A percentile compares a stretch with the other conserved stretches of the same genome.
phyloP scores from a whole-genome alignment of 2,888 invertebrate genomes.

The Hanleya hanleyi region DNA sequence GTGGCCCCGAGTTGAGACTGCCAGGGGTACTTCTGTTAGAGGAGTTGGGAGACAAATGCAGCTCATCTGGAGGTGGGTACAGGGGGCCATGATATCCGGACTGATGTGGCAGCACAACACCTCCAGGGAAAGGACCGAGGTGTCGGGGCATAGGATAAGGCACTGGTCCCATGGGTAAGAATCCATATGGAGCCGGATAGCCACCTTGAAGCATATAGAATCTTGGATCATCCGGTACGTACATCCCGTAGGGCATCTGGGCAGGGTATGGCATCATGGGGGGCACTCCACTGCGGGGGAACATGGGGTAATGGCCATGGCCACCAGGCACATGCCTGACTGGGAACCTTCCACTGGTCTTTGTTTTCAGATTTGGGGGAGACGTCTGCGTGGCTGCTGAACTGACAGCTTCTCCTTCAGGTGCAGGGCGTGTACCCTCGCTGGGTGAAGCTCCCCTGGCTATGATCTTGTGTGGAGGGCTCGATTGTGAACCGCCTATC shows the following conservation, averaged over 20 bases:
- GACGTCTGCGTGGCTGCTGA: neutral
- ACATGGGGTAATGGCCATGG: neutral
- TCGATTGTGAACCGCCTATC: too few species aligned
- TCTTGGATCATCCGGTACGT: neutral
- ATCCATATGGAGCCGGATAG: neutral
- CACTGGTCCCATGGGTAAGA: neutral
- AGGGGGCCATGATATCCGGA: neutral
- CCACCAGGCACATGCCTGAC: neutral
- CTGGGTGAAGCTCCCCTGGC: neutral
- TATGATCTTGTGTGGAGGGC: neutral
- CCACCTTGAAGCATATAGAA: neutral
- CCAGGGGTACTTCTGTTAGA: neutral
- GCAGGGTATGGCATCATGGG: neutral
- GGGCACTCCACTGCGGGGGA: neutral
- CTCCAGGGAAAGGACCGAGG: neutral
- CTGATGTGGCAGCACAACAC: neutral
- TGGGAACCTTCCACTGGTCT: neutral
- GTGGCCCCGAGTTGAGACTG: neutral
- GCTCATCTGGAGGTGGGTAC: neutral
- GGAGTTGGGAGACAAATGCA: neutral
- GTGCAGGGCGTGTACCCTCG: neutral
- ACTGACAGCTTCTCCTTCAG: neutral
- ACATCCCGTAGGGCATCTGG: neutral
- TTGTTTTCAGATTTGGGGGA: neutral
- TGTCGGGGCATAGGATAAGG: neutral